These are phyloP conservation scores for Ceramica pisi DNA, from an alignment of 2,888 invertebrate species.

Conservation along the genomic window DNA sequence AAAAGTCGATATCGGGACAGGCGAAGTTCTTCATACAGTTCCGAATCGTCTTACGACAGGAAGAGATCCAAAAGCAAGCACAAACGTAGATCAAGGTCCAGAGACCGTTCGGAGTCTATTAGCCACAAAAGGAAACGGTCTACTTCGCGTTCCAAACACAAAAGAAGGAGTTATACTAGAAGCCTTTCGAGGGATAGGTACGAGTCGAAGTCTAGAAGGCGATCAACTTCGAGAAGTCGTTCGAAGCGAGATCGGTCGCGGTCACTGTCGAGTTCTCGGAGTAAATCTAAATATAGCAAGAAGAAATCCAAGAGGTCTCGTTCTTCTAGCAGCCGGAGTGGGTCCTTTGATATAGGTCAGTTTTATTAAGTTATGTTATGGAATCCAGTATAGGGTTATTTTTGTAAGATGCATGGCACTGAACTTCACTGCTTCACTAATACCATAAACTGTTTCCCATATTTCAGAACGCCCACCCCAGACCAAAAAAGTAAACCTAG, in stretches of 20 bases:
- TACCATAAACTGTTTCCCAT: no score
- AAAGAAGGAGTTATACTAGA: constrained; percentile 82
- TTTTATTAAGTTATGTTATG: background rate
- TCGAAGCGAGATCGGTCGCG: constrained; percentile 80
- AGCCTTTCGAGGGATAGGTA: constrained; percentile 86
- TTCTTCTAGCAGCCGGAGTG: constrained; percentile 82
- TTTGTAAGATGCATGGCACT: background rate
- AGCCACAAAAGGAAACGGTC: constrained; percentile 81
- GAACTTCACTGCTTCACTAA: background rate
- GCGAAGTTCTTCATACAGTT: constrained; percentile 85
- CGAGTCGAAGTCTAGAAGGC: constrained; percentile 80
- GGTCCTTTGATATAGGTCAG: constrained; percentile 79
- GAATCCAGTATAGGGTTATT: background rate
- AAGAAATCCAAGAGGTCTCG: constrained; percentile 81
- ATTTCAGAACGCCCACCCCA: constrained; percentile 75
- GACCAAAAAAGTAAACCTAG: constrained; percentile 75
- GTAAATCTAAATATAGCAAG: constrained; percentile 79
- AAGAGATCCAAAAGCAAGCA: constrained; percentile 85
- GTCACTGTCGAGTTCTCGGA: constrained; percentile 81
- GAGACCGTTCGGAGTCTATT: constrained; percentile 83
- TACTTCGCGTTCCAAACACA: constrained; percentile 79
- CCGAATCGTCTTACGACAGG: constrained; percentile 85
- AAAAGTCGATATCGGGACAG: constrained; percentile 84
- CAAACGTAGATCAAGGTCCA: constrained; percentile 83
- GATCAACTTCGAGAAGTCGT: constrained; percentile 80